Percentiles rank a stretch among this genome's conserved stretches.
phyloP scores from a whole-genome alignment of 53 echinoderm and acorn worm genomes.

The Crossaster papposus region DNA sequence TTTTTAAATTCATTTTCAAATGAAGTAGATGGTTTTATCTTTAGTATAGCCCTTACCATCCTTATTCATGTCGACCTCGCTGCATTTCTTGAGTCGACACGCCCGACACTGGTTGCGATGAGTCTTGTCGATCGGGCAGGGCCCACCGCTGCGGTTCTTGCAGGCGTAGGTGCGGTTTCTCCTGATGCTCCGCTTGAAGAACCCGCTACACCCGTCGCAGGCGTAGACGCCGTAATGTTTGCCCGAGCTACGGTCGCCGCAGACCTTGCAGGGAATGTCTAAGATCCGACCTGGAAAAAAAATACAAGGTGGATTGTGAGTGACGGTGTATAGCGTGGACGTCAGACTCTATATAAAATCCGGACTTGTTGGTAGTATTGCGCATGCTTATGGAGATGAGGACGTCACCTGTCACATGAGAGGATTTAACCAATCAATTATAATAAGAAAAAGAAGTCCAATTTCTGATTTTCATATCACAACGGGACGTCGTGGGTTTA shows the following conservation, averaged over 20 bases:
- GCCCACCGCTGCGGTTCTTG: conserved; percentile 84
- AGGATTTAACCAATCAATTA: no score
- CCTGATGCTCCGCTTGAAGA: conserved; percentile 92
- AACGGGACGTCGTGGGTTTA: no score
- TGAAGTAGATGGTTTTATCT: neutral
- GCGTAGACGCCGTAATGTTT: conserved; percentile 98
- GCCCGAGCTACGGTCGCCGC: conserved; percentile 93
- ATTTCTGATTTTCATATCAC: no score
- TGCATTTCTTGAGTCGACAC: conserved; percentile 89
- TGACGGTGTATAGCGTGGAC: neutral
- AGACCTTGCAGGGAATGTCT: conserved; percentile 95
- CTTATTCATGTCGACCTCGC: conserved; percentile 95
- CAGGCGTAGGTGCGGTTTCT: conserved; percentile 90
- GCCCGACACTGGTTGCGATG: conserved; percentile 95
- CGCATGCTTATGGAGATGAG: no score
- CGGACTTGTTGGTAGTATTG: no score
- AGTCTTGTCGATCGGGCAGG: conserved; percentile 94
- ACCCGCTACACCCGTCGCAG: conserved; percentile 96
- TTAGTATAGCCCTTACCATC: conserved; percentile 79
- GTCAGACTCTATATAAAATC: no score
- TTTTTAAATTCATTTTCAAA: neutral
- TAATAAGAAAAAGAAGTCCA: no score
- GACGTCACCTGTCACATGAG: no score
- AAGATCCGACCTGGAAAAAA: conserved; percentile 80
- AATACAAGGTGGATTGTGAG: neutral